Evolutionary conservation across 2,797 vertebrate genomes (phyloP).

Genomic region (Peromyscus aztecus): DNA sequence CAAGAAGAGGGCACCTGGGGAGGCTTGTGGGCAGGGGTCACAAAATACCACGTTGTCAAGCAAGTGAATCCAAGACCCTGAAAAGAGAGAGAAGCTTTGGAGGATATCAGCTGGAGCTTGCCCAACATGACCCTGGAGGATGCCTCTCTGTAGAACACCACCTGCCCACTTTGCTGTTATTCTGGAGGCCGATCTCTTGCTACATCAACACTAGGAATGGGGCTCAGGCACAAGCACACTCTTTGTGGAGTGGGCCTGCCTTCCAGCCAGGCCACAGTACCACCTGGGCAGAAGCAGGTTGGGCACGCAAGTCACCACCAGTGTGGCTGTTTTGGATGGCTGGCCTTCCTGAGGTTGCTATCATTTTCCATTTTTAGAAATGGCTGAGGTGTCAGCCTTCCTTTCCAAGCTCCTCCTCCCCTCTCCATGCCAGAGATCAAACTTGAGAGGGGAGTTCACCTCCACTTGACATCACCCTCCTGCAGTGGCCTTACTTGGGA

Average conservation of each 20-base stretch:
- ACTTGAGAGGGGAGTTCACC: conserved; percentile 61
- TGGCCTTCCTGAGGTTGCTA: conserved; percentile 43
- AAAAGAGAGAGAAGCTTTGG: background rate
- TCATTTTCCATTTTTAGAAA: conserved; percentile 78
- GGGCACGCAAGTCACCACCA: background rate
- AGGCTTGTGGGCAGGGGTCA: background rate
- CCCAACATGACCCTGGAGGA: background rate
- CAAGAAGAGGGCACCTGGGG: rapidly evolving
- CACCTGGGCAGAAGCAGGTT: conserved; percentile 44
- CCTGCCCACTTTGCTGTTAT: background rate
- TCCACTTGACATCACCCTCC: conserved; percentile 73
- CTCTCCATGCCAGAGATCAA: background rate
- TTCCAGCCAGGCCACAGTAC: conserved; percentile 29
- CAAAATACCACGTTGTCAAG: background rate
- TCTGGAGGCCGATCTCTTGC: conserved; percentile 14
- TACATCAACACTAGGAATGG: conserved; percentile 48
- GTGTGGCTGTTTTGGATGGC: conserved; percentile 59
- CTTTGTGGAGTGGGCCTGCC: background rate
- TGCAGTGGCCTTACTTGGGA: conserved; percentile 59
- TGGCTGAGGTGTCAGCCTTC: conserved; percentile 58
- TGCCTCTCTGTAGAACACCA: background rate
- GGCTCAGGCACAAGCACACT: conserved; percentile 17
- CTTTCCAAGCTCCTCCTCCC: conserved; percentile 50
- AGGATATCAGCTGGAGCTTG: background rate
- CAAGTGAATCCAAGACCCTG: background rate